Evolutionary conservation across 30 jellyfish, hydroid and myxozoan genomes (phyloP).

Genomic region (Sanderia malayensis): DNA sequence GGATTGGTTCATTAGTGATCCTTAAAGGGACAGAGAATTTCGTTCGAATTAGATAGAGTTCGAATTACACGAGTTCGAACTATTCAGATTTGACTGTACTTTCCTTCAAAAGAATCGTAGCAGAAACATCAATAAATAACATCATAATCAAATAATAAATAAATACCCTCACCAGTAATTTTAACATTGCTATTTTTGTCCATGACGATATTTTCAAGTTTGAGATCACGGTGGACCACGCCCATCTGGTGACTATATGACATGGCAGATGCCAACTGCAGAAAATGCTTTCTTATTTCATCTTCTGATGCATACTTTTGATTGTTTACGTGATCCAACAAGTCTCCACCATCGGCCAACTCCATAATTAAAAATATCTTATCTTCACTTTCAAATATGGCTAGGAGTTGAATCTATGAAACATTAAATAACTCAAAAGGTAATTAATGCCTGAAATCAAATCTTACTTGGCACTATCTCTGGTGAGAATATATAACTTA

Average conservation of each 20-base stretch:
- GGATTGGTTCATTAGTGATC: too few species aligned
- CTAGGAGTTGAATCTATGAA: conserved; percentile 36
- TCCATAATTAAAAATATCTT: conserved; percentile 50
- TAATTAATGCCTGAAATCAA: too few species aligned
- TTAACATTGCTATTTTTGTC: conserved; percentile 48
- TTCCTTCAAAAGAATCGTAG: too few species aligned
- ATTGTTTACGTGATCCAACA: conserved; percentile 47
- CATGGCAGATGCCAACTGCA: conserved; percentile 52
- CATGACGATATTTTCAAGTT: conserved; percentile 49
- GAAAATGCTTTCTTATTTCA: conserved; percentile 47
- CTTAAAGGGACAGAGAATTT: too few species aligned
- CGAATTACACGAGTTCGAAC: too few species aligned
- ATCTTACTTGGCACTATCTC: too few species aligned
- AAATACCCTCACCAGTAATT: conserved; percentile 58
- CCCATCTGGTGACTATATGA: conserved; percentile 38
- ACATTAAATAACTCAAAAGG: too few species aligned
- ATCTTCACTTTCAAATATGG: conserved; percentile 33
- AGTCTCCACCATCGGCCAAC: conserved; percentile 68
- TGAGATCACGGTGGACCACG: conserved; percentile 60
- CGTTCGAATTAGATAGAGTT: too few species aligned
- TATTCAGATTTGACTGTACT: too few species aligned
- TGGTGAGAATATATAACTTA: too few species aligned
- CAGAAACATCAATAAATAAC: too few species aligned
- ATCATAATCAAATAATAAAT: too few species aligned
- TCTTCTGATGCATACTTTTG: conserved; percentile 17